Evolutionary conservation across 2,888 invertebrate species (phyloP).

Genomic region (Protonemura montana): DNA sequence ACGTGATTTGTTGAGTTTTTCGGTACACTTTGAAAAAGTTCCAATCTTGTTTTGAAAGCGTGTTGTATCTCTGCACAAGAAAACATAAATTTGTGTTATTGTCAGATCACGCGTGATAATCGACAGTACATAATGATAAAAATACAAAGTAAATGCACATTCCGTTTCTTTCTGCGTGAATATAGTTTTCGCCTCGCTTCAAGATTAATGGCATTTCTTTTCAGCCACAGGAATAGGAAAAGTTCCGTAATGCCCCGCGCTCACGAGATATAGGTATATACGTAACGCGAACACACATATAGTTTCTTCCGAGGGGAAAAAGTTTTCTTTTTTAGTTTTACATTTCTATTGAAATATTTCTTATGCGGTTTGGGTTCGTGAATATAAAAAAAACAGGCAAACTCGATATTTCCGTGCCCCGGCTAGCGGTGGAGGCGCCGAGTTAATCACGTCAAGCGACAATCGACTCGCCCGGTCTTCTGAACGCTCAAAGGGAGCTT

Average conservation of each 20-base stretch:
- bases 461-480: no score
- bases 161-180: background rate
- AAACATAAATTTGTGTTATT: background rate
- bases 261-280: background rate
- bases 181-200: background rate
- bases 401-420: no score
- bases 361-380: background rate
- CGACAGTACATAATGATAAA: background rate
- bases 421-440: background rate
- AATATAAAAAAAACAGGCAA: background rate
- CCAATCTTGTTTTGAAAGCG: no score
- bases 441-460: no score
- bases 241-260: background rate
- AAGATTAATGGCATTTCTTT: background rate
- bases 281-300: background rate
- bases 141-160: background rate
- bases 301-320: background rate
- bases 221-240: background rate
- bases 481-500: no score
- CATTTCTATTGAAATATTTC: constrained; percentile 12
- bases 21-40: no score
- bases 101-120: background rate
- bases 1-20: no score
- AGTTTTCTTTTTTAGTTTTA: background rate
- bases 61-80: no score